A percentile compares a stretch with the other conserved stretches of the same genome.
phyloP scores from a whole-genome alignment of 1,140 invertebrate species.

The Drosophila tsacasi region DNA sequence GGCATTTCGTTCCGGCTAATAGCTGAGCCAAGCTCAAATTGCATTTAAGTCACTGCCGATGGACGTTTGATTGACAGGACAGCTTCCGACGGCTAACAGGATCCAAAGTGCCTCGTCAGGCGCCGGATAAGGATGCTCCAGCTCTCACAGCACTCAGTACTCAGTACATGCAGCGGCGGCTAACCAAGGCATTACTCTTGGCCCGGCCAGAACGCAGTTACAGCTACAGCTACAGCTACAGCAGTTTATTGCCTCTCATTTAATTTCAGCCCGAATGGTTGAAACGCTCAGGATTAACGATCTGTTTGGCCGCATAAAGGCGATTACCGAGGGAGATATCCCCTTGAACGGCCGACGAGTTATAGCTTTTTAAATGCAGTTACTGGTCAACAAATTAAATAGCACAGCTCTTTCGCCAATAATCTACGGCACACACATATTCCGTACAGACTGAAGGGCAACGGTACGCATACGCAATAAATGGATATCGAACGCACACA shows the following conservation, averaged over 20 bases:
- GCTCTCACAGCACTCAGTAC: not conserved
- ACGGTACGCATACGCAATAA: slow-evolving; percentile 12
- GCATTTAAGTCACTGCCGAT: slow-evolving; percentile 31
- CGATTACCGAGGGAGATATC: slow-evolving; percentile 30
- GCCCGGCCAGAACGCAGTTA: slow-evolving; percentile 24
- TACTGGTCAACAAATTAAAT: slow-evolving; percentile 54
- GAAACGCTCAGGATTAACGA: slow-evolving; percentile 61
- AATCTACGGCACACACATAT: slow-evolving; percentile 31
- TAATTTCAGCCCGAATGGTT: slow-evolving; percentile 56
- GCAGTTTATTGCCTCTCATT: slow-evolving; percentile 64
- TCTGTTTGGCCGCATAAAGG: slow-evolving; percentile 57
- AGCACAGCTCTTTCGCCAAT: slow-evolving; percentile 32
- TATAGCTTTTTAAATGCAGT: slow-evolving; percentile 63
- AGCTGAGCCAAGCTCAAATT: slow-evolving; percentile 17
- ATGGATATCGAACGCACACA: not conserved
- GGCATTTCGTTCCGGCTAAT: not conserved
- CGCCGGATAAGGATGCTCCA: not conserved
- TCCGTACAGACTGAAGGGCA: slow-evolving; percentile 2
- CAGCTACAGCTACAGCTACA: slow-evolving; percentile 32
- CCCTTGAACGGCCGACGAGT: slow-evolving; percentile 8
- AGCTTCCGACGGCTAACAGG: slow-evolving; percentile 28
- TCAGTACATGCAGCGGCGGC: slow-evolving; percentile 4
- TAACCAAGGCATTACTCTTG: slow-evolving; percentile 46
- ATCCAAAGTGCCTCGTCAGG: slow-evolving; percentile 29
- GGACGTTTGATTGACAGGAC: slow-evolving; percentile 36